phyloP scores from a whole-genome alignment of 2,113 vertebrate species.

The Ceyx cyanopectus region DNA sequence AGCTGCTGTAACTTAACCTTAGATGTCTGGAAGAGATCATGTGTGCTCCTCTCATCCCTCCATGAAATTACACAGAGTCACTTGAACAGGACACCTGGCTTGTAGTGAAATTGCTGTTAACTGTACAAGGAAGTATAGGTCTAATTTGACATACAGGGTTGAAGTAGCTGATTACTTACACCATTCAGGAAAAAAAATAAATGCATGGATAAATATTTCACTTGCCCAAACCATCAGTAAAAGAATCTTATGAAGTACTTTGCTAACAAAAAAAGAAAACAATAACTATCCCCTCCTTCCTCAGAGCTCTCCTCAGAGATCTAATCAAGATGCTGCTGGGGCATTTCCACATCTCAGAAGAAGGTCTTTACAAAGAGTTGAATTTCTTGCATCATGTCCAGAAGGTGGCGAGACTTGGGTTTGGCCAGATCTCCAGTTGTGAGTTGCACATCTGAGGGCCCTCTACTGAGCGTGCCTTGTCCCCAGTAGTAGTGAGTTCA shows the following conservation, averaged over 20 bases:
- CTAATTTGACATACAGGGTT: background rate
- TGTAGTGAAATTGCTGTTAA: background rate
- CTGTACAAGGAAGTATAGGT: background rate
- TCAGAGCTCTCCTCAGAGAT: conserved; percentile 71
- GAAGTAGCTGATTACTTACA: conserved; percentile 7
- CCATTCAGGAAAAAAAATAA: background rate
- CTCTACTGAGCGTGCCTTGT: conserved; percentile 71
- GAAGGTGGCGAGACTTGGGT: conserved; percentile 69
- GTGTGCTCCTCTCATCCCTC: background rate
- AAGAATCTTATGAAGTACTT: conserved; percentile 45
- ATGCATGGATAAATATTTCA: conserved; percentile 51
- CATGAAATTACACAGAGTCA: background rate
- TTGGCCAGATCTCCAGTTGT: conserved; percentile 67
- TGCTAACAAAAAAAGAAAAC: conserved; percentile 63
- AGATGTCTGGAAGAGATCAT: background rate
- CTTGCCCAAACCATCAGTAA: conserved; percentile 51
- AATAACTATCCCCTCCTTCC: conserved; percentile 72
- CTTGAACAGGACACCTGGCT: background rate
- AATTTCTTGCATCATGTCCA: conserved; percentile 74
- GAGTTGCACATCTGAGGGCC: conserved; percentile 67
- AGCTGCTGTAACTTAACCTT: background rate
- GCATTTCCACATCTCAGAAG: conserved; percentile 71
- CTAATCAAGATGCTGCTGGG: conserved; percentile 72
- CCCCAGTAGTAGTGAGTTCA: conserved; percentile 68
- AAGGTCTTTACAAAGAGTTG: conserved; percentile 72